These are phyloP conservation scores for Zophobas atratus DNA, from an alignment of 1,140 invertebrate species.

Conservation along the genomic window DNA sequence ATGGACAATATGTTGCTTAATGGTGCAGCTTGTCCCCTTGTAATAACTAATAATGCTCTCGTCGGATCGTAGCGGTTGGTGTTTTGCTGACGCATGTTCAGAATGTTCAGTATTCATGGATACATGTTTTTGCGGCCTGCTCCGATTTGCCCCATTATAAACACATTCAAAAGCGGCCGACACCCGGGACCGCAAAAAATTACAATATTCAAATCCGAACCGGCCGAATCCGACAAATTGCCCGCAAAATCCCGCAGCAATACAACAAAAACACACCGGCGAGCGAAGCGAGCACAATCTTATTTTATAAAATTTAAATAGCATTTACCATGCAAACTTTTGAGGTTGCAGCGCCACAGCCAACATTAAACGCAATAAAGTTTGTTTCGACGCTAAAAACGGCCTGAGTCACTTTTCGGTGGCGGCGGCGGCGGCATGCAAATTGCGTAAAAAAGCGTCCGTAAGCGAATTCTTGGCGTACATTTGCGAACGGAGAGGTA, in stretches of 20 bases:
- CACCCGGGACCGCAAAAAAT: neutral
- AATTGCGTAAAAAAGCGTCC: neutral
- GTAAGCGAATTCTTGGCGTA: neutral
- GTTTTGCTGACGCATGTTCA: constrained; percentile 45
- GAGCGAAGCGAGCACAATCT: too few species aligned
- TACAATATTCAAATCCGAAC: neutral
- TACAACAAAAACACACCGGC: too few species aligned
- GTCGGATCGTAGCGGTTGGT: constrained; percentile 11
- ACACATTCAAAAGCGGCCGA: neutral
- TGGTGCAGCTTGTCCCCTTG: constrained; percentile 50
- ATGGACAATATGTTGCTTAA: constrained; percentile 54
- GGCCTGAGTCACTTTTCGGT: too few species aligned
- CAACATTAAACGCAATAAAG: too few species aligned
- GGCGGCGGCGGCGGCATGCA: too few species aligned
- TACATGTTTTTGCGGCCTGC: constrained; percentile 32
- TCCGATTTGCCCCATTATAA: constrained; percentile 14
- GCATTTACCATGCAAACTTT: too few species aligned
- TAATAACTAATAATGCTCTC: constrained; percentile 50
- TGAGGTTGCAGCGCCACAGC: too few species aligned
- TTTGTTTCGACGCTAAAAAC: too few species aligned
- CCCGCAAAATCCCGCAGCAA: neutral
- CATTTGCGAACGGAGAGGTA: constrained; percentile 17
- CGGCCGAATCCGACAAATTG: neutral
- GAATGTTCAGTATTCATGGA: constrained; percentile 32
- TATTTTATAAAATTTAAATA: too few species aligned